Conservation (phyloP, 2,888 invertebrate species). For the Cotesia congregata region DNA sequence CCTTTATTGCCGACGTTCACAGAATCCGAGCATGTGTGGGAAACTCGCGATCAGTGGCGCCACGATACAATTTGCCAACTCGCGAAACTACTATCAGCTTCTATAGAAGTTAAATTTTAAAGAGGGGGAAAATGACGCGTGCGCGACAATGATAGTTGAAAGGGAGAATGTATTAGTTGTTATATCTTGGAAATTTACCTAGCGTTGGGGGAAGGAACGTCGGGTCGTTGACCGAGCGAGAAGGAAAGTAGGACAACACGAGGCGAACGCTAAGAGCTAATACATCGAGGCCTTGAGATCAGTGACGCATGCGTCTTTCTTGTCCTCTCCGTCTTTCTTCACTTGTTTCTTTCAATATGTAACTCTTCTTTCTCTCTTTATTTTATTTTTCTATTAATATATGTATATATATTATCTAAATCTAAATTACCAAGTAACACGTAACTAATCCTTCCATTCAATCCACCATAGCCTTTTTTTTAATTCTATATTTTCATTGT, state of each 20-base stretch:
- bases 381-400: conserved; percentile 28
- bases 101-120: not conserved
- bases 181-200: conserved; percentile 67
- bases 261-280: conserved; percentile 65
- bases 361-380: conserved; percentile 41
- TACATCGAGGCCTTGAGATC: conserved; percentile 68
- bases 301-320: conserved; percentile 62
- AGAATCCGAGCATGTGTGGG: conserved; percentile 57
- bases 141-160: conserved; percentile 26
- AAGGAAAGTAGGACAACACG: conserved; percentile 69
- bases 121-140: conserved; percentile 35
- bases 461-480: not conserved
- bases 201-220: conserved; percentile 49
- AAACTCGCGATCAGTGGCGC: conserved; percentile 61
- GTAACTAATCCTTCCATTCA: not conserved
- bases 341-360: conserved; percentile 30
- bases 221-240: conserved; percentile 68
- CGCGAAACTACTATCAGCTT: conserved; percentile 39
- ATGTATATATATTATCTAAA: conserved; percentile 14
- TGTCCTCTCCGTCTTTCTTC: conserved; percentile 45
- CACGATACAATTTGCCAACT: conserved; percentile 50
- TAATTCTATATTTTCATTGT: not conserved
- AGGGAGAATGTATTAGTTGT: conserved; percentile 36
- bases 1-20: conserved; percentile 61
- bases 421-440: conserved; percentile 1